phyloP scores from a whole-genome alignment of 2,113 vertebrate species.

The Microtus pennsylvanicus region DNA sequence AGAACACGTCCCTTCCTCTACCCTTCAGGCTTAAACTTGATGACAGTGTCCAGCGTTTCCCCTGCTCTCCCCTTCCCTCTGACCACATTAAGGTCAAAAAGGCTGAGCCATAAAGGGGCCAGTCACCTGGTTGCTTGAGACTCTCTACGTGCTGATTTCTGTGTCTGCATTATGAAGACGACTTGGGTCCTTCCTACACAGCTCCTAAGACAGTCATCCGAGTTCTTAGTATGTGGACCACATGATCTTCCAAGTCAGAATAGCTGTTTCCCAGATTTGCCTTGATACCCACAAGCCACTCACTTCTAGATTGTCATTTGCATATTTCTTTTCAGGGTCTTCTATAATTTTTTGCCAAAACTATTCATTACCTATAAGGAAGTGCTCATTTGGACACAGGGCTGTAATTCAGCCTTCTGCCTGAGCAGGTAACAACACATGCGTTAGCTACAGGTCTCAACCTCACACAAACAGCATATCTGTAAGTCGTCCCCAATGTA shows the following conservation, averaged over 20 bases:
- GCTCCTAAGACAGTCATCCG: not conserved
- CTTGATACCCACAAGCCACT: not conserved
- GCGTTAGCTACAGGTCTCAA: not conserved
- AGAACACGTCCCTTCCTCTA: not conserved
- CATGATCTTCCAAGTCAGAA: not conserved
- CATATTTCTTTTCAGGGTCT: not conserved
- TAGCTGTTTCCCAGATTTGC: not conserved
- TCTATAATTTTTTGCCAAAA: not conserved
- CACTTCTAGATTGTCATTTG: not conserved
- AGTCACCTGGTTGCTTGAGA: not conserved
- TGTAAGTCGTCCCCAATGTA: not conserved
- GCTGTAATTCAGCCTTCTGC: not conserved
- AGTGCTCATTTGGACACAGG: not conserved
- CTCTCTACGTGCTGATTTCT: not conserved
- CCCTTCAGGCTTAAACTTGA: not conserved
- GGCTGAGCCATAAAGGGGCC: not conserved
- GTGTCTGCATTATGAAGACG: not conserved
- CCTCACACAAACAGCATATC: not conserved
- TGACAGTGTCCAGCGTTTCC: no score
- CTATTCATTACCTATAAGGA: not conserved
- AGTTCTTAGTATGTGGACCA: not conserved
- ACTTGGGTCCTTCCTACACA: not conserved
- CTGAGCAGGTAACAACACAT: not conserved
- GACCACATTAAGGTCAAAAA: not conserved
- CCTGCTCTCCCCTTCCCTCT: not conserved